phyloP scores from a whole-genome alignment of 2,888 invertebrate genomes.

The Chouioia cunea region DNA sequence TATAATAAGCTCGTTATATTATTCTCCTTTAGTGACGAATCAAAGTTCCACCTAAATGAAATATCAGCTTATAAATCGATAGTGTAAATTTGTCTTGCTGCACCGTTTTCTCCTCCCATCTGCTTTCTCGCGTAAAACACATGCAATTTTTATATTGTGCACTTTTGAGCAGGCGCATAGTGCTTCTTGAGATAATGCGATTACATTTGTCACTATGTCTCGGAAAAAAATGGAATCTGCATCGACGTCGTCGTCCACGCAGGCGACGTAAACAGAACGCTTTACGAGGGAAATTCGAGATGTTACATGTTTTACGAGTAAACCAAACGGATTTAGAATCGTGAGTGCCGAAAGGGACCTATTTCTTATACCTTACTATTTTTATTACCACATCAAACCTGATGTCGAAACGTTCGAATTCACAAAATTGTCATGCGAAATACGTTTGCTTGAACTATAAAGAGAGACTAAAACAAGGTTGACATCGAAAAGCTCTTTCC shows the following conservation, averaged over 20 bases:
- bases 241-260: not conserved
- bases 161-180: slow-evolving; percentile 2
- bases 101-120: no score
- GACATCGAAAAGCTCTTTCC: no score
- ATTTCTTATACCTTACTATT: slow-evolving; percentile 17
- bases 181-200: slow-evolving; percentile 29
- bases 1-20: no score
- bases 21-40: no score
- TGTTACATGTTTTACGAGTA: slow-evolving; percentile 27
- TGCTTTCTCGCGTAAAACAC: no score
- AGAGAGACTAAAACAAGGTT: no score
- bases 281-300: slow-evolving; percentile 36
- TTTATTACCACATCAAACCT: slow-evolving; percentile 7
- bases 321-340: slow-evolving; percentile 19
- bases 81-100: no score
- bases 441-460: no score
- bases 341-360: slow-evolving; percentile 25
- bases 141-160: no score
- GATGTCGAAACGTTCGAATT: slow-evolving; percentile 1
- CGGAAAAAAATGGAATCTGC: not conserved
- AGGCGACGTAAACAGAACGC: slow-evolving; percentile 16
- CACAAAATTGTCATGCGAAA: not conserved
- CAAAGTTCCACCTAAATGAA: no score
- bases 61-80: no score
- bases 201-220: slow-evolving; percentile 10